Percentiles rank a stretch among this genome's conserved stretches.
Conservation (phyloP, 2,113 vertebrate species). For the Bombycilla garrulus region DNA sequence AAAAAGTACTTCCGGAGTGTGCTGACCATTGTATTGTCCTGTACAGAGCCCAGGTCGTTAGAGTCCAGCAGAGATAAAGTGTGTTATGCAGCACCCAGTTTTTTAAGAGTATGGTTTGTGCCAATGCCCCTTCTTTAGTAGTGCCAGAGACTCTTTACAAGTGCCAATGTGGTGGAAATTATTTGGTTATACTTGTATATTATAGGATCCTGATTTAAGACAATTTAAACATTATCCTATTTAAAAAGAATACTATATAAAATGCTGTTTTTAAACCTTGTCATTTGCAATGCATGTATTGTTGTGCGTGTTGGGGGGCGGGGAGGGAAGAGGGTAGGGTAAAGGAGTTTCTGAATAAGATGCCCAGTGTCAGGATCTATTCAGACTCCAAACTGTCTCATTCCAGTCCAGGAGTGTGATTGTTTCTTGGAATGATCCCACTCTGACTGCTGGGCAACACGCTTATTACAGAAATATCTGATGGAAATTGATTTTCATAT, state of each 20-base stretch:
- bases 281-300: constrained; percentile 77
- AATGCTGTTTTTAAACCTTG: constrained; percentile 79
- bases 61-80: constrained; percentile 71
- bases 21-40: constrained; percentile 53
- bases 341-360: constrained; percentile 56
- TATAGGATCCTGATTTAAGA: constrained; percentile 72
- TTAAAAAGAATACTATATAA: constrained; percentile 75
- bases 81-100: constrained; percentile 60
- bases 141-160: constrained; percentile 75
- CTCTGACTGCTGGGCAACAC: constrained; percentile 61
- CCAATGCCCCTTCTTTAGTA: constrained; percentile 69
- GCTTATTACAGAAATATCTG: constrained; percentile 65
- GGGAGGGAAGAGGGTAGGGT: constrained; percentile 43
- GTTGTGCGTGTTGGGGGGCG: constrained; percentile 58
- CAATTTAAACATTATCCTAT: constrained; percentile 73
- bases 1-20: background rate
- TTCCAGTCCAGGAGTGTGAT: constrained; percentile 42
- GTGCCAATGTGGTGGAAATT: constrained; percentile 64
- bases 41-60: constrained; percentile 60
- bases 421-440: constrained; percentile 41
- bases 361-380: constrained; percentile 50
- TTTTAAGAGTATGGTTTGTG: constrained; percentile 68
- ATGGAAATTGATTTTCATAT: constrained; percentile 81
- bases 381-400: constrained; percentile 59
- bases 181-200: constrained; percentile 73